Evolutionary conservation across 2,888 invertebrate species (phyloP), one percentile per base, ranked within the genome.

Genomic region (Aradus depressus): DNA sequence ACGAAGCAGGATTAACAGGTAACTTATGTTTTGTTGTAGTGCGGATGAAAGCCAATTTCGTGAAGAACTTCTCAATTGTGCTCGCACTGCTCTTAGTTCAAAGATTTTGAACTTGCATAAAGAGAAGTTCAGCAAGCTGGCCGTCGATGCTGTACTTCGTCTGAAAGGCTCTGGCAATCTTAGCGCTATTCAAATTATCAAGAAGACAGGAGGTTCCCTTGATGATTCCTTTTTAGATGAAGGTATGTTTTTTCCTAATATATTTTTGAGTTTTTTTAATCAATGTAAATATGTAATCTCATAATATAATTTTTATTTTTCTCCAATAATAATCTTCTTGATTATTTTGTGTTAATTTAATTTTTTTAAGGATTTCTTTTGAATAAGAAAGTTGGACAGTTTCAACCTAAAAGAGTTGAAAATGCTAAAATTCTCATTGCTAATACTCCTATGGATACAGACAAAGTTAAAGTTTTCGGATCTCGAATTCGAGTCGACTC

Each of bases 381-480:
- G 58, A 93, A 97, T 68, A 99, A 99, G 67, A 93, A 90, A 72
- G 76, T 93, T 22, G 98, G 98, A 56, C 84, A 98, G 22, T 91
- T 96, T 72, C 98, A 99, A 68, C 98, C 98, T 0, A 91, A 95
- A 66, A 76, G 82, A 60, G 74, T 99, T 59, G 91, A 93, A 65
- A 95, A 99, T 65, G 96, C 96, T 2, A 86, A 81, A 65, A 96
- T 99, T 64, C 77, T 99, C 21, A 91, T 99, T 62, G 97, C 97
- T 10, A 99, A 99, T 68, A 99, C 98, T 8, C 93, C 98, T 0
- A 99, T 99, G 98, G 98, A 99, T 72, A 92, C 96, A 0, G 98
- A 99, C 66, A 99, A 99, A 72, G 95, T 98, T 60, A 97, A 98
- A 75, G 83, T 98, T 19, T 98, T 98, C 70, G 97, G 97, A 38